Conservation (phyloP, 2,113 vertebrate genomes). For the Stigmatopora nigra region DNA sequence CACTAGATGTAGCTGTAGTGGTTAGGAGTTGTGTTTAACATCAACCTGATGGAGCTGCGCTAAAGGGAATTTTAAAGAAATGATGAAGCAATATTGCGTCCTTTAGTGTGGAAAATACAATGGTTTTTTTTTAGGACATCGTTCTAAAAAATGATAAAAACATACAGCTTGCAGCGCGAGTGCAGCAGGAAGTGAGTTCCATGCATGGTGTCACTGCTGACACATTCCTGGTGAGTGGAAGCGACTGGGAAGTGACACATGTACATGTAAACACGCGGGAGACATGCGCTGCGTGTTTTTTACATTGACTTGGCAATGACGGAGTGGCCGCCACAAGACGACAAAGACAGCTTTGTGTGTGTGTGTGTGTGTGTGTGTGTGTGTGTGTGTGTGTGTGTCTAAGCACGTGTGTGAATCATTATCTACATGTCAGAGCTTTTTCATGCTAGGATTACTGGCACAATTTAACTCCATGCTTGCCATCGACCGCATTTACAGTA, state of each 20-base stretch:
- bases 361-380: conserved; percentile 20
- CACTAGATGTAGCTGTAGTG: too few species aligned
- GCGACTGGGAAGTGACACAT: conserved; percentile 44
- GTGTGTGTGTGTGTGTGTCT: conserved; percentile 47
- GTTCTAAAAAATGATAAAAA: background rate
- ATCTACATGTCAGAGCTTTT: conserved; percentile 52
- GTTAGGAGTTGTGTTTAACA: too few species aligned
- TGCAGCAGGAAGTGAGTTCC: conserved; percentile 43
- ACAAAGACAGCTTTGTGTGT: conserved; percentile 68
- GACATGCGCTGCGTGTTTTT: conserved; percentile 46
- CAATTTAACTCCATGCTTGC: too few species aligned
- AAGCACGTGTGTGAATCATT: conserved; percentile 66
- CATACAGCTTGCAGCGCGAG: background rate
- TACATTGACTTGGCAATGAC: conserved; percentile 47
- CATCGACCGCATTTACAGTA: too few species aligned
- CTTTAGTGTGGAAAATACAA: background rate
- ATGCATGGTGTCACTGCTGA: conserved; percentile 32
- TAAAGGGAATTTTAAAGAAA: too few species aligned
- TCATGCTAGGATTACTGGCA: conserved; percentile 43
- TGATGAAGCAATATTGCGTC: too few species aligned
- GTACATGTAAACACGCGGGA: conserved; percentile 25
- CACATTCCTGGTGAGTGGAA: conserved; percentile 27
- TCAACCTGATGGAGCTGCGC: too few species aligned
- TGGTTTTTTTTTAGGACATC: too few species aligned
- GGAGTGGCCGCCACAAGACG: conserved; percentile 43